Evolutionary conservation across 2,888 invertebrate species (phyloP).

Genomic region (Papilio protenor): DNA sequence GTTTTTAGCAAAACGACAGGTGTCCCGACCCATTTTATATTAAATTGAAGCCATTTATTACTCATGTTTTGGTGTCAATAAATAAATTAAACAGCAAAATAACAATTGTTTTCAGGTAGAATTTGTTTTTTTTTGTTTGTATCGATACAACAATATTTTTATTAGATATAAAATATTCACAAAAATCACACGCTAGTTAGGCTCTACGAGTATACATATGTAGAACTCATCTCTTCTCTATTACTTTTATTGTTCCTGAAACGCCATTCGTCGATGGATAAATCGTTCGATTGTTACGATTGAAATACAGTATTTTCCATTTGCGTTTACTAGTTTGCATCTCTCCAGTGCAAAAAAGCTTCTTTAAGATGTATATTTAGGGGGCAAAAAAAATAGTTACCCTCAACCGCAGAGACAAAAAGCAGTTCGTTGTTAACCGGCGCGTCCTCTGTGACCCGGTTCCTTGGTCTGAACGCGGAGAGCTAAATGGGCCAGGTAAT

Average conservation of each 20-base stretch:
- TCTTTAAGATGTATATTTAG: neutral
- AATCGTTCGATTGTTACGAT: neutral
- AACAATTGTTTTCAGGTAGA: neutral
- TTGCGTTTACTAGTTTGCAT: neutral
- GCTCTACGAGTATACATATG: neutral
- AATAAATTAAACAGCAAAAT: neutral
- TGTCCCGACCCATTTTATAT: neutral
- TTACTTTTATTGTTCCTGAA: neutral
- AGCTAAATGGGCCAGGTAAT: slow-evolving; percentile 37
- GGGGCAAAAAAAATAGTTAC: neutral
- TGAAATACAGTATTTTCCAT: neutral
- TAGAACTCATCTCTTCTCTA: neutral
- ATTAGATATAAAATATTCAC: too few species aligned
- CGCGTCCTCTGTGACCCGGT: slow-evolving; percentile 27
- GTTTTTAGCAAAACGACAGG: neutral
- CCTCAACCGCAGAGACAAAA: neutral
- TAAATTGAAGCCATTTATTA: neutral
- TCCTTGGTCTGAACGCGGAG: slow-evolving; percentile 4
- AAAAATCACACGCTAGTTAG: neutral
- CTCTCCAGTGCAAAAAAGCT: neutral
- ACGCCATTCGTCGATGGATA: too few species aligned
- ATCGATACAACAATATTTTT: too few species aligned
- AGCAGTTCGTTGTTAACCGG: neutral
- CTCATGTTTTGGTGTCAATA: neutral
- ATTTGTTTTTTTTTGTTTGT: neutral